Evolutionary conservation across 2,888 invertebrate species (phyloP), one percentile per base, ranked within the genome.

Genomic region (Augochlorella aurata): DNA sequence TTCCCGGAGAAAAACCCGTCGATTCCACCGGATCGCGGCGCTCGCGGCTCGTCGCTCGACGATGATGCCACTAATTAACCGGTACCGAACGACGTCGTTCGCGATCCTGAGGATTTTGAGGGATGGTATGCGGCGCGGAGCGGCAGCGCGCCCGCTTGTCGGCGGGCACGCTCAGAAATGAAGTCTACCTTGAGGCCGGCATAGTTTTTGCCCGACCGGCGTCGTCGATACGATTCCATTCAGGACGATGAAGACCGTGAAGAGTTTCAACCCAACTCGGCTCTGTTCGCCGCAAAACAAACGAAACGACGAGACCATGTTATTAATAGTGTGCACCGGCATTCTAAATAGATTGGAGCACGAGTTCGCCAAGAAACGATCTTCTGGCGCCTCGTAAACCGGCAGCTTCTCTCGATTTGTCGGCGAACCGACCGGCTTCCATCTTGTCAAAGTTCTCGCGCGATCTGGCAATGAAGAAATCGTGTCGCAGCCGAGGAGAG

Each of bases 191-290:
- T 87, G 87, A 87, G 77, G n/a, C 54, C 61, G 78, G 52, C 66
- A 77, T 81, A 74, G 63, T 88, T 88, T 88, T 87, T 87, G 79
- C 82, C 2, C 45, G 50, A 14, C 52, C 38, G 18, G 63, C 84
- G 84, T 84, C 84, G 84, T 82, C 87, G 88, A 87, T 86, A 86
- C 84, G 66, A 88, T 85, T 85, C 85, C 88, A 87, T 79, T 84
- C 61, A 85, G 77, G 81, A 87, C 80, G 80, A 73, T 82, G 87
- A 87, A 79, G 78, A 81, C 78, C 82, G 77, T 78, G 86, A 87
- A 85, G 70, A 82, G 85, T 84, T 87, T 88, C 84, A 80, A 77
- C 71, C 77, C 71, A 47, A 66, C 45, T 21, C 70, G 44, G 63
- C 24, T 45, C 58, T 58, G 58, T 58, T 58, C 77, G 18, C 3